Conservation (phyloP, 2,113 vertebrate species). For the Phylloscopus trochiloides region DNA sequence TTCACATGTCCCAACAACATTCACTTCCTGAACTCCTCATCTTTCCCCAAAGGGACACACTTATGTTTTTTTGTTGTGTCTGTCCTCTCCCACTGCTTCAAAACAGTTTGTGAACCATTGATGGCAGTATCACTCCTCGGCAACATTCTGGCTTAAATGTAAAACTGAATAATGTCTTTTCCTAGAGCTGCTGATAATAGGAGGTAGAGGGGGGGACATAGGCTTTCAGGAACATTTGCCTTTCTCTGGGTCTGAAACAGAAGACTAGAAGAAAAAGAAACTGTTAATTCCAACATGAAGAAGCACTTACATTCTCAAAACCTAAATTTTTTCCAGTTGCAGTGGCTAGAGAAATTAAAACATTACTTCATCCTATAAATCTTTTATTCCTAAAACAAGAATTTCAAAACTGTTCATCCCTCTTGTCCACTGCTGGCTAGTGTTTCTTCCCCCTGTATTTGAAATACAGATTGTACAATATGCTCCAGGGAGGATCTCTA, state of each 20-base stretch:
- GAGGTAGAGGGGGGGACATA: background rate
- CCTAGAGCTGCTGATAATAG: background rate
- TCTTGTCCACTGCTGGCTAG: background rate
- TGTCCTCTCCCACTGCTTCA: background rate
- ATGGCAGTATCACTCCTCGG: background rate
- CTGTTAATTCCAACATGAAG: background rate
- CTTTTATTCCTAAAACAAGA: background rate
- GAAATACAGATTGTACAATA: background rate
- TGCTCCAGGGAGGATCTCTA: background rate
- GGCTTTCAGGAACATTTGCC: background rate
- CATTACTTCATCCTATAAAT: background rate
- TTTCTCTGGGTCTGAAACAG: background rate
- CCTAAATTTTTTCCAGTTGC: background rate
- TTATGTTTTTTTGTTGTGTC: background rate
- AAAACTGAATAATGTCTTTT: background rate
- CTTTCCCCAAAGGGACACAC: background rate
- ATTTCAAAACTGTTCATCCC: background rate
- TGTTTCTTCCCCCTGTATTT: background rate
- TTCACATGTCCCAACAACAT: background rate
- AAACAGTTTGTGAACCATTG: background rate
- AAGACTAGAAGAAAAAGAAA: background rate
- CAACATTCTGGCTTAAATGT: background rate
- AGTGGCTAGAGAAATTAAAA: background rate
- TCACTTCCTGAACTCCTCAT: background rate
- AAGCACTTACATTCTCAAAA: background rate